Conservation (phyloP, 2,888 invertebrate genomes). For the Nycteola revayana region DNA sequence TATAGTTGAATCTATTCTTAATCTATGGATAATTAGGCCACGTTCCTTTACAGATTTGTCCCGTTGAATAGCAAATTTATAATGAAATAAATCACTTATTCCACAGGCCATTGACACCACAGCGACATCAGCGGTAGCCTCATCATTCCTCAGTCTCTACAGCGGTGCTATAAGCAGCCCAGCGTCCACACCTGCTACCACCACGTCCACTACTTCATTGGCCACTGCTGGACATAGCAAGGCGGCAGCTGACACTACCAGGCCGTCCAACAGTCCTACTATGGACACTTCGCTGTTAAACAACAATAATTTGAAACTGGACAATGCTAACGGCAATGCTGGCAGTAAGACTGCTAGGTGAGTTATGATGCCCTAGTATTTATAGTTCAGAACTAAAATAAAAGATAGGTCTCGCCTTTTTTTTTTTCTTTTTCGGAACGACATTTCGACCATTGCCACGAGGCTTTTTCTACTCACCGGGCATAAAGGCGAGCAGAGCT, state of each 20-base stretch:
- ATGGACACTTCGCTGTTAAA: conserved; percentile 65
- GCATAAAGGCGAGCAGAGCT: too few species aligned
- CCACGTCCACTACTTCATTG: conserved; percentile 46
- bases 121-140: conserved; percentile 78
- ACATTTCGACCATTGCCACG: too few species aligned
- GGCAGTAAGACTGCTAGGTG: conserved; percentile 75
- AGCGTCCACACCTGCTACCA: conserved; percentile 54
- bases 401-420: too few species aligned
- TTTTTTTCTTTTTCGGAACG: too few species aligned
- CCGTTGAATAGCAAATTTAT: too few species aligned
- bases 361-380: conserved; percentile 19
- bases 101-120: conserved; percentile 82
- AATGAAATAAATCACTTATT: too few species aligned
- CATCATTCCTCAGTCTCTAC: conserved; percentile 77
- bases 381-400: too few species aligned
- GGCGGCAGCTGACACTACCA: conserved; percentile 59
- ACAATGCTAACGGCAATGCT: conserved; percentile 73
- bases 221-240: conserved; percentile 59
- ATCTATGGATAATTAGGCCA: too few species aligned
- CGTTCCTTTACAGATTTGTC: too few species aligned
- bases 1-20: too few species aligned
- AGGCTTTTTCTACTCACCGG: too few species aligned
- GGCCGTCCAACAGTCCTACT: conserved; percentile 63
- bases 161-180: conserved; percentile 75
- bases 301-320: conserved; percentile 70